Percentiles rank a stretch among this genome's conserved stretches.
These are phyloP conservation scores for Sarcophaga variegata DNA, from an alignment of 2,888 invertebrate genomes.

Conservation along the genomic window DNA sequence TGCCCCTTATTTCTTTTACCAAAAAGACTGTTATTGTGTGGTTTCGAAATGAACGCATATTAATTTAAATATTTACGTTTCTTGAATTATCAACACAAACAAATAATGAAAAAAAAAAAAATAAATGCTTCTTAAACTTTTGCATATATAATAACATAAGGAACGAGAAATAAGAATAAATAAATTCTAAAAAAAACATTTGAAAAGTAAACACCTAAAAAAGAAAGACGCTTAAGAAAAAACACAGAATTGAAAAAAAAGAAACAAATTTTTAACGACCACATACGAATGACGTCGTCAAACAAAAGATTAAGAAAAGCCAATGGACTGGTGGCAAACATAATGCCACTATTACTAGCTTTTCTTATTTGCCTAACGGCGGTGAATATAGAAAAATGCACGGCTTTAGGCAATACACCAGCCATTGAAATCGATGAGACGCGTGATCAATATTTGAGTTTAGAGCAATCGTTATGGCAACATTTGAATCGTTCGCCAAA, in stretches of 20 bases:
- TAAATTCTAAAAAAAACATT: neutral
- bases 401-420: constrained; percentile 9
- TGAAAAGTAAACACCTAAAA: constrained; percentile 13
- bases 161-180: constrained; percentile 12
- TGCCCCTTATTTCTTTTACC: neutral
- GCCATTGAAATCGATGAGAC: constrained; percentile 84
- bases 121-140: constrained; percentile 22
- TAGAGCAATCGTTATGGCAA: constrained; percentile 82
- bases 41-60: neutral
- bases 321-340: constrained; percentile 13
- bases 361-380: neutral
- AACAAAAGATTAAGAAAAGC: constrained; percentile 18
- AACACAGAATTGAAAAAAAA: neutral
- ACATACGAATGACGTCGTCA: constrained; percentile 25
- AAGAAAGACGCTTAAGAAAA: neutral
- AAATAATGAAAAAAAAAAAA: neutral
- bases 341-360: neutral
- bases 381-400: neutral
- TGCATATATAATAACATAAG: constrained; percentile 16
- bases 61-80: constrained; percentile 33
- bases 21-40: neutral
- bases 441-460: constrained; percentile 84
- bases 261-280: neutral
- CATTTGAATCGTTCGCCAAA: constrained; percentile 75
- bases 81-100: constrained; percentile 29